Percentiles rank a stretch among this genome's conserved stretches.
Evolutionary conservation across 2,113 vertebrate species (phyloP).

Genomic region (Brienomyrus longianalis): DNA sequence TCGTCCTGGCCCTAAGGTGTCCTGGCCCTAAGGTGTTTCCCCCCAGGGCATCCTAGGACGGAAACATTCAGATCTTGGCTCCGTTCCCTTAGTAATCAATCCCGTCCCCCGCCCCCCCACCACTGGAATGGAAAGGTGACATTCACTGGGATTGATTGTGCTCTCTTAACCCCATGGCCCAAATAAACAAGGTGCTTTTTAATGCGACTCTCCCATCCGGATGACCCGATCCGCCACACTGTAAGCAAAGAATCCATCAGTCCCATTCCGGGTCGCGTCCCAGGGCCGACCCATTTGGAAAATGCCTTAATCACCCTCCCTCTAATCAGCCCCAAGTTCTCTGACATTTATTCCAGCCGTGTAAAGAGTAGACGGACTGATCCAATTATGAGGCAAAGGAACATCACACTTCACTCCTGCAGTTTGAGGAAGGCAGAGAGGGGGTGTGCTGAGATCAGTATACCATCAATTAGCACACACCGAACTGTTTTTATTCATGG

Average conservation of each 20-base stretch:
- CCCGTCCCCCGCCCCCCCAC: neutral
- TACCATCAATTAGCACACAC: neutral
- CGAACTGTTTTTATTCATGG: neutral
- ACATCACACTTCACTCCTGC: neutral
- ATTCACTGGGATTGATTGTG: constrained; percentile 4
- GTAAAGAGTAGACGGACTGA: neutral
- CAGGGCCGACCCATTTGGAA: neutral
- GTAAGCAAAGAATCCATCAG: neutral
- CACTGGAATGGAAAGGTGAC: neutral
- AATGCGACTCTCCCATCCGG: neutral
- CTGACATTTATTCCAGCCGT: neutral
- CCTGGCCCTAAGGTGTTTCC: neutral
- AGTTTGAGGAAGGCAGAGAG: neutral
- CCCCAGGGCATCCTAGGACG: neutral
- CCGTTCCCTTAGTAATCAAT: neutral
- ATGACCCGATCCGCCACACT: neutral
- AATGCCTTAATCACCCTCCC: neutral
- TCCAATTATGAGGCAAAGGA: neutral
- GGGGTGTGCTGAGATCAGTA: neutral
- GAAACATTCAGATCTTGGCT: neutral
- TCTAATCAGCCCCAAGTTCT: neutral
- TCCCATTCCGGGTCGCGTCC: neutral
- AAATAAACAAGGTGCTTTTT: neutral
- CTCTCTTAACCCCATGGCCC: neutral
- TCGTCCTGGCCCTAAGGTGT: too few species aligned